phyloP scores from a whole-genome alignment of 2,113 vertebrate genomes.

The Lethenteron camtschaticum region DNA sequence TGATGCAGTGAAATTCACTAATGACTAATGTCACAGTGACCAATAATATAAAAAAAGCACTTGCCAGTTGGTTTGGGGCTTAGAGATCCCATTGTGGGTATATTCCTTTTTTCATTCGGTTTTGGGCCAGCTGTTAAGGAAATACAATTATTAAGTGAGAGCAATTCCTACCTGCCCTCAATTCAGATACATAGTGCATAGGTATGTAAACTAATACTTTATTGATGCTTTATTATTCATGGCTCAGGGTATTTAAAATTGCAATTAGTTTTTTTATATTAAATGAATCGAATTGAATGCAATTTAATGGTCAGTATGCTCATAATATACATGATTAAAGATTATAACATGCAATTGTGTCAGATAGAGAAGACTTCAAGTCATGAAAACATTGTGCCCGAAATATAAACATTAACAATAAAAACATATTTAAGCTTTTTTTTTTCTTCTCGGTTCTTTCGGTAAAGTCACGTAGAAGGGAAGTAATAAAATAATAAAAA shows the following conservation, averaged over 20 bases:
- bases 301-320: too few species aligned
- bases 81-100: neutral
- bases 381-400: neutral
- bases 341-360: neutral
- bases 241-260: too few species aligned
- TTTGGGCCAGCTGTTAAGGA: slow-evolving; percentile 1
- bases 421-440: neutral
- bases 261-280: too few species aligned
- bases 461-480: too few species aligned
- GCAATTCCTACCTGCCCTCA: too few species aligned
- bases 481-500: too few species aligned
- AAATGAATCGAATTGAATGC: too few species aligned
- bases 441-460: neutral
- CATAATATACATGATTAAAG: too few species aligned
- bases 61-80: neutral
- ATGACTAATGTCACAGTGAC: neutral
- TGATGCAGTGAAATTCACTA: too few species aligned
- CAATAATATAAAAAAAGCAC: neutral
- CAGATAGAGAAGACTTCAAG: neutral
- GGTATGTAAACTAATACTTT: too few species aligned
- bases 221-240: too few species aligned
- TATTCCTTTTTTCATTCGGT: neutral
- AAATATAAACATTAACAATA: neutral
- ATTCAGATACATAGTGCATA: too few species aligned
- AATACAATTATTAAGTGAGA: neutral